phyloP scores from a whole-genome alignment of 2,113 vertebrate species.

The Dromas ardeola region DNA sequence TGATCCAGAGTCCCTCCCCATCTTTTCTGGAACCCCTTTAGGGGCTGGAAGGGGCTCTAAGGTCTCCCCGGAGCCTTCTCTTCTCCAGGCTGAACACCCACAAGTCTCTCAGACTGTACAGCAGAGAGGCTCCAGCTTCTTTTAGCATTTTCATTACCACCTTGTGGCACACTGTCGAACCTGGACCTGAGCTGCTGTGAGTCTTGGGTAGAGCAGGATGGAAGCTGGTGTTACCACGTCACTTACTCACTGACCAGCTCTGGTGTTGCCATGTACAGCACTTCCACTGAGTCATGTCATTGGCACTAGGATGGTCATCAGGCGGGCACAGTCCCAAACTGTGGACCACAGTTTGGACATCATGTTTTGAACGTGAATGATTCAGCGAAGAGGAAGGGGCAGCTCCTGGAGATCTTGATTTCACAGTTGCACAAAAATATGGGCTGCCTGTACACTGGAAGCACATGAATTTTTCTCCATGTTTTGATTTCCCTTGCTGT shows the following conservation, averaged over 20 bases:
- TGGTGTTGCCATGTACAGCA: neutral
- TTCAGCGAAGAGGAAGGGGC: neutral
- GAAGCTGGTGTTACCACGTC: neutral
- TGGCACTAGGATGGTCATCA: neutral
- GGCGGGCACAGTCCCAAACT: neutral
- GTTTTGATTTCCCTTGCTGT: neutral
- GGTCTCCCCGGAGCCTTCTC: too few species aligned
- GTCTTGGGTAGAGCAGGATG: neutral
- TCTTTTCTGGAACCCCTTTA: too few species aligned
- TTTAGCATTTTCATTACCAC: neutral
- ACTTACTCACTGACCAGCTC: neutral
- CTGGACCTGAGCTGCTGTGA: neutral
- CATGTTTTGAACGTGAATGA: neutral
- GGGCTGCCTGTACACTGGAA: neutral
- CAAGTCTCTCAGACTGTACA: too few species aligned
- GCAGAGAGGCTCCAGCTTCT: too few species aligned
- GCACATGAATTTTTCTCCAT: neutral
- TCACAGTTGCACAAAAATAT: neutral
- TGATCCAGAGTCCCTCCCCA: too few species aligned
- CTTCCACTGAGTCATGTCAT: fast-evolving
- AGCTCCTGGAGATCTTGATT: neutral
- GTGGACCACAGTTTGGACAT: neutral
- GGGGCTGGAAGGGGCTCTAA: too few species aligned
- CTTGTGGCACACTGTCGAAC: neutral
- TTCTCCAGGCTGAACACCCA: too few species aligned